phyloP scores from a whole-genome alignment of 2,797 vertebrate species.

The Mus caroli region DNA sequence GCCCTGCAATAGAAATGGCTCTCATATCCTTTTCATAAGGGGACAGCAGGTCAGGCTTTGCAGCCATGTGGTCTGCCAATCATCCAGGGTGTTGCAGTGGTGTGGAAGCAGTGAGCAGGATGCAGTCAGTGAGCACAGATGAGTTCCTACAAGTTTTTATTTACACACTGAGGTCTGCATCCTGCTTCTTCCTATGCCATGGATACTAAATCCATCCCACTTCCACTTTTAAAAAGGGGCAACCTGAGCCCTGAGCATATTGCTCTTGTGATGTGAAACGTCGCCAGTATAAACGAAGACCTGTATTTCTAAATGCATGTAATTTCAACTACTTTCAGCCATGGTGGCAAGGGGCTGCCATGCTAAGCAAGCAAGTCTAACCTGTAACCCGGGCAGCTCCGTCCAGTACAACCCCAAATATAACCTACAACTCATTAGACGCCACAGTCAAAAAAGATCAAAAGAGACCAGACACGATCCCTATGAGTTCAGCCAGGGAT shows the following conservation, averaged over 20 bases:
- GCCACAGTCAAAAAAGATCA: not conserved
- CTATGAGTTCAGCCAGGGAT: not conserved
- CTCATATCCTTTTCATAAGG: not conserved
- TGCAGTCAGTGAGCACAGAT: not conserved
- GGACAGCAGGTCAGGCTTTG: not conserved
- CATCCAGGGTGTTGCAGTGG: not conserved
- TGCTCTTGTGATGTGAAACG: not conserved
- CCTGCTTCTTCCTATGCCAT: not conserved
- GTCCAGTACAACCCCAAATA: not conserved
- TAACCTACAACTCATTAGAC: not conserved
- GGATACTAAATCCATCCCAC: not conserved
- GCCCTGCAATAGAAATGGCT: not conserved
- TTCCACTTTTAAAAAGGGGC: not conserved
- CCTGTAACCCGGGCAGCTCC: not conserved
- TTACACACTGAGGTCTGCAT: not conserved
- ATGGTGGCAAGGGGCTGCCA: not conserved
- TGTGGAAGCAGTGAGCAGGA: not conserved
- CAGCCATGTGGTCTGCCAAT: not conserved
- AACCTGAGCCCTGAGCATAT: not conserved
- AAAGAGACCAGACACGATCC: not conserved
- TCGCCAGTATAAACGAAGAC: not conserved
- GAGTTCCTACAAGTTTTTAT: not conserved
- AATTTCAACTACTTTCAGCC: constrained; percentile 6
- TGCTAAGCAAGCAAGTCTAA: not conserved
- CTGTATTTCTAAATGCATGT: not conserved